Evolutionary conservation across 1,140 invertebrate genomes (phyloP).

Genomic region (Mya arenaria): DNA sequence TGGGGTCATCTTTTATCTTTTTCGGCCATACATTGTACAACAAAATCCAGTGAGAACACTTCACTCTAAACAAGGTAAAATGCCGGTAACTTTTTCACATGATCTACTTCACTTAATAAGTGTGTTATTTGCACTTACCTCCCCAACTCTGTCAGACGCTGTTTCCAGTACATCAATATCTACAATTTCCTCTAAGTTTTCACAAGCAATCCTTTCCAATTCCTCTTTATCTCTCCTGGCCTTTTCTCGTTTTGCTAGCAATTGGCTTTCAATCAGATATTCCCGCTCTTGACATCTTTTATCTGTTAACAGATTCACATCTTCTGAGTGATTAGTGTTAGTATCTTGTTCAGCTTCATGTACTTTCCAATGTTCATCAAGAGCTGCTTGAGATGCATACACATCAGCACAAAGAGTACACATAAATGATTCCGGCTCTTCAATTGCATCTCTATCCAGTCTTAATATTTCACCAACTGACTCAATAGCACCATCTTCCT

Average conservation of each 20-base stretch:
- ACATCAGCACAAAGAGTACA: neutral
- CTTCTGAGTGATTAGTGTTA: no score
- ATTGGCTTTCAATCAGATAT: neutral
- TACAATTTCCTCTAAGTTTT: neutral
- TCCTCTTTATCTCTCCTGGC: neutral
- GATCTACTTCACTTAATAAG: no score
- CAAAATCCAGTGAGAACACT: no score
- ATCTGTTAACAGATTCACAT: neutral
- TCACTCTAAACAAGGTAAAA: no score
- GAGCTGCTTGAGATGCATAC: neutral
- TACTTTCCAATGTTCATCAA: neutral
- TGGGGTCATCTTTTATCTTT: no score
- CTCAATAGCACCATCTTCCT: neutral
- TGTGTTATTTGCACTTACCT: no score
- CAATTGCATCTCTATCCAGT: neutral
- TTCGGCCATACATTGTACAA: no score
- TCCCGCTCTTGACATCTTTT: neutral
- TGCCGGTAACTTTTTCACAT: no score
- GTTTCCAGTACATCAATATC: neutral
- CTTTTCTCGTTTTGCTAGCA: neutral
- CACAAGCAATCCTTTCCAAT: neutral
- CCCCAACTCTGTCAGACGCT: neutral
- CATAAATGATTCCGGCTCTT: neutral
- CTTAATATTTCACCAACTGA: neutral
- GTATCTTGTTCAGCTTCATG: neutral